These are phyloP conservation scores for Chymomyza caudatula DNA, from an alignment of 2,888 invertebrate species.

Conservation along the genomic window DNA sequence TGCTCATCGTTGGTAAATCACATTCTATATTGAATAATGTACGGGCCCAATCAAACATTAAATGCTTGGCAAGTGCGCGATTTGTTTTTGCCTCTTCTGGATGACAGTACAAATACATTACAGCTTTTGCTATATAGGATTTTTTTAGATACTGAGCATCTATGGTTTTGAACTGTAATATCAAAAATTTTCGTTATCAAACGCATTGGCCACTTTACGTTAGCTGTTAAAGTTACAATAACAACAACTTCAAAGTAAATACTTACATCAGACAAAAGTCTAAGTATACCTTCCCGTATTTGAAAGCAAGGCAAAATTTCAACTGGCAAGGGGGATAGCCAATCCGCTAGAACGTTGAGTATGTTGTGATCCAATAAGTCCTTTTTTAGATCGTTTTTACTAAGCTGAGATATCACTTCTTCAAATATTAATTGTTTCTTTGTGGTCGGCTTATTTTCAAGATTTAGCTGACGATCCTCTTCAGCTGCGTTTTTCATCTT, in stretches of 20 bases:
- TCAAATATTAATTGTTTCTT: conserved; percentile 95
- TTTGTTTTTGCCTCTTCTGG: conserved; percentile 97
- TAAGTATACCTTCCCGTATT: conserved; percentile 92
- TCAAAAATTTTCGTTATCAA: not conserved
- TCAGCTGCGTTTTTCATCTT: conserved; percentile 96
- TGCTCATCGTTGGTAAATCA: conserved; percentile 93
- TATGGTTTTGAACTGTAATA: conserved; percentile 86
- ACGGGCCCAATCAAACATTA: conserved; percentile 98
- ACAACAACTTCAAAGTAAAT: not conserved
- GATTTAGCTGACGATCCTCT: conserved; percentile 93
- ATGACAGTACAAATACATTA: conserved; percentile 99
- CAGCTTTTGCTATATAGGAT: conserved; percentile 98
- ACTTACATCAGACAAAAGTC: conserved; percentile 86
- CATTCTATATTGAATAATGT: conserved; percentile 98
- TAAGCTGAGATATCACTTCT: conserved; percentile 92
- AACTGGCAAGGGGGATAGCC: conserved; percentile 99
- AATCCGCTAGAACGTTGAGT: conserved; percentile 93
- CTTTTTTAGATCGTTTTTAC: conserved; percentile 95
- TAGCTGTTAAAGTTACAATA: no score
- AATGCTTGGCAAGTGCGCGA: conserved; percentile 91
- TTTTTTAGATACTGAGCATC: conserved; percentile 94
- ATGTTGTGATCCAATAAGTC: conserved; percentile 98
- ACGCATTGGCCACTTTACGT: no score
- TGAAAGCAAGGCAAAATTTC: conserved; percentile 95
- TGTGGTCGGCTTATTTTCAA: conserved; percentile 90